Evolutionary conservation across 2,113 vertebrate species (phyloP), one percentile per base, ranked within the genome.

Genomic region (Suncus etruscus): DNA sequence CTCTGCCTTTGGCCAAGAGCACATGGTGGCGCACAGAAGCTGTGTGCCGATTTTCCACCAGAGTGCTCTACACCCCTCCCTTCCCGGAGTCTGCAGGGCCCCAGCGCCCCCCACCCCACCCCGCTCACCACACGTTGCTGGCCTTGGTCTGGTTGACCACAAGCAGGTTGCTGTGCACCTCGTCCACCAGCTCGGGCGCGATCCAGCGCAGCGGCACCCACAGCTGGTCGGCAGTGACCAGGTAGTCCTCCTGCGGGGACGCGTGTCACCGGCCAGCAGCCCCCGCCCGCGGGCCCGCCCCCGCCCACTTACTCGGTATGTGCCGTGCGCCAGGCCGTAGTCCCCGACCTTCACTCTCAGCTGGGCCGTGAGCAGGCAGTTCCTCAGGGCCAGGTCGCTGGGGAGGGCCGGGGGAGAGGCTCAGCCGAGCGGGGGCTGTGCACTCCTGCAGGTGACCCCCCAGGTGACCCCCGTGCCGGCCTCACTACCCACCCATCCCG

Each of bases 151-250:
- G 99, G 83, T 99, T 98, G 14, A 98, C 98, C 45, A 99, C 98
- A 11, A 99, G 98, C 94, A 99, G 97, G 96, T 99, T 99, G 66
- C 99, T 98, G 0, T 99, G 99, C 68, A 99, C 98, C 51, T 99
- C 99, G 0, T 99, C 99, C 31, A 99, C 98, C 80, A 99, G 98
- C 96, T 99, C 99, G 0, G 99, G 99, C 0, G 99, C 99, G 1
- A 99, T 99, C 99, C 99, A 99, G 92, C 99, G 99, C 96, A 99
- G 97, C 0, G 99, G 99, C 95, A 99, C 98, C 95, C 98, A 99
- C 97, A 98, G 98, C 98, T 99, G 99, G 95, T 99, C 99, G 0
- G 98, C 97, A 0, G 99, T 99, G 97, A 99, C 97, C 0, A 98
- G 98, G 97, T 99, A 99, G 97, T 99, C 99, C 2, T 99, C 99